Percentiles rank a stretch among this genome's conserved stretches.
These are phyloP conservation scores for Chelmon rostratus DNA, from an alignment of 2,797 vertebrate genomes.

Conservation along the genomic window DNA sequence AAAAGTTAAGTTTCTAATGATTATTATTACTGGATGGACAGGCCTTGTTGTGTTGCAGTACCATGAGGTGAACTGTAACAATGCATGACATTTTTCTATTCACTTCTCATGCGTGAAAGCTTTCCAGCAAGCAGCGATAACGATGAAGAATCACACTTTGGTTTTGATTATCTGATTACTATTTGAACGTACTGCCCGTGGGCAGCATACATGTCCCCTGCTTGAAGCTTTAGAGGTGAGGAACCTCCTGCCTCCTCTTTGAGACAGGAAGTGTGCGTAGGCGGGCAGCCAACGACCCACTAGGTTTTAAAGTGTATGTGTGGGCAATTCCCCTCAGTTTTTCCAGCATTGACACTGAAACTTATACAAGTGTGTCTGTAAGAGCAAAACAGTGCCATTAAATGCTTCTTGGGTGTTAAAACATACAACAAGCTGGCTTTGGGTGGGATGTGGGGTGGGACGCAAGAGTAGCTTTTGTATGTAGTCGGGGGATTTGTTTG, in stretches of 20 bases:
- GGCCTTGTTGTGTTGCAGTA: neutral
- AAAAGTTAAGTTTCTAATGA: neutral
- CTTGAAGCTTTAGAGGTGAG: conserved; percentile 9
- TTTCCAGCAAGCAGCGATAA: neutral
- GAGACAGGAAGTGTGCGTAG: conserved; percentile 74
- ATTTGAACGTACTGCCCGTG: neutral
- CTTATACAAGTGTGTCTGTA: conserved; percentile 6
- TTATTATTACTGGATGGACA: neutral
- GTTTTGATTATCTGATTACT: neutral
- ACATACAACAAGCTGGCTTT: neutral
- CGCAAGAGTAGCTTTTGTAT: neutral
- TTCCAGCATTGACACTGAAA: conserved; percentile 18
- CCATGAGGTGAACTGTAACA: neutral
- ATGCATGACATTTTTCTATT: neutral
- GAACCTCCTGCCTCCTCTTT: conserved; percentile 21
- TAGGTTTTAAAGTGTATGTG: conserved; percentile 18
- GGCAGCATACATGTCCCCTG: conserved; percentile 32
- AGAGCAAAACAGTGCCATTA: neutral
- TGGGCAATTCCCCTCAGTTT: conserved; percentile 24
- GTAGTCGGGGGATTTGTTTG: too few species aligned
- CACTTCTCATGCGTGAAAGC: conserved; percentile 5
- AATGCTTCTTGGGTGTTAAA: neutral
- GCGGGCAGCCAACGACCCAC: conserved; percentile 61
- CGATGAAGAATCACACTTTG: conserved; percentile 5
- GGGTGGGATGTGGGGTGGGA: neutral